Percentiles rank a stretch among this genome's conserved stretches.
Evolutionary conservation across 23 tunicate species (phyloP).

Genomic region (Aplidium turbinatum): DNA sequence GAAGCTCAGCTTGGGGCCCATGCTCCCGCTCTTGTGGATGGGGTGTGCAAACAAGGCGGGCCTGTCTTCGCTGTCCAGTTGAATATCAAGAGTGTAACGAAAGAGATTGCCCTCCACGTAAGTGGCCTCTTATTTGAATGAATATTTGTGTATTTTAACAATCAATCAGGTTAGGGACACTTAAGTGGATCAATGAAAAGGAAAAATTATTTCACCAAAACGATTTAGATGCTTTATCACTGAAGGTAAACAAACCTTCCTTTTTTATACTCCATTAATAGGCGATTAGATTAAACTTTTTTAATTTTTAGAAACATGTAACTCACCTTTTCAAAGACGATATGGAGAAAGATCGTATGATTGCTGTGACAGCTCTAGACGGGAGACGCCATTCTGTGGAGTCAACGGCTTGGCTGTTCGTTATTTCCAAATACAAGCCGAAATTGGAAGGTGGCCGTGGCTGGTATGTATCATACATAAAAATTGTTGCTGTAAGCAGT

Average conservation of each 20-base stretch:
- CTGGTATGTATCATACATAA: no score
- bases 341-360: neutral
- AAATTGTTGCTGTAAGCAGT: no score
- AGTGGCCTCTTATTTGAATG: neutral
- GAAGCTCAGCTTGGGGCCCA: neutral
- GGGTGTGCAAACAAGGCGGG: neutral
- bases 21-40: conserved; percentile 2
- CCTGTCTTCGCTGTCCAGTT: neutral
- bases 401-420: neutral
- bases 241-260: no score
- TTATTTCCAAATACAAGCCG: neutral
- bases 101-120: neutral
- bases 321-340: neutral
- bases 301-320: neutral
- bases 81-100: conserved; percentile 1
- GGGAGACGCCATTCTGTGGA: neutral
- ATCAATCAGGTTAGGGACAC: no score
- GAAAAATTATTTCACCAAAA: no score
- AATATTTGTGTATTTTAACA: no score
- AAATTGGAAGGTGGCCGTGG: no score
- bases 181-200: no score
- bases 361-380: neutral
- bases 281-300: no score
- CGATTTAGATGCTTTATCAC: no score
- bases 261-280: no score